A percentile compares a stretch with the other conserved stretches of the same genome.
phyloP scores from a whole-genome alignment of 2,797 vertebrate species.

The Danio kyathit region DNA sequence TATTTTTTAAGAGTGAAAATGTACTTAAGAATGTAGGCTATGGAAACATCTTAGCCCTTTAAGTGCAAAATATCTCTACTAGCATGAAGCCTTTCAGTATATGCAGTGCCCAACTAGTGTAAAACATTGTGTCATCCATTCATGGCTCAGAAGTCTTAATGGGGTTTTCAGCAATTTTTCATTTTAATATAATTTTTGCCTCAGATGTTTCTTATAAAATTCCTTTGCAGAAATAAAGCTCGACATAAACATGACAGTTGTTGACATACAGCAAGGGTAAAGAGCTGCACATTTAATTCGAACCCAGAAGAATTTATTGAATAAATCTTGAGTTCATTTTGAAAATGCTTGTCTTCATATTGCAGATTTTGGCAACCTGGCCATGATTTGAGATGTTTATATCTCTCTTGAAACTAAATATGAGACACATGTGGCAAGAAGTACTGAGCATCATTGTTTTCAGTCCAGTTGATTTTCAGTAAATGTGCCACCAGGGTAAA shows the following conservation, averaged over 20 bases:
- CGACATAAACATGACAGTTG: neutral
- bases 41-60: neutral
- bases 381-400: neutral
- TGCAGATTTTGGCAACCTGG: neutral
- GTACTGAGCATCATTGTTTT: neutral
- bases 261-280: neutral
- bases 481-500: neutral
- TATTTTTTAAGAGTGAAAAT: no score
- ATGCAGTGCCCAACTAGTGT: constrained; percentile 1
- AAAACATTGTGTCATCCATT: neutral
- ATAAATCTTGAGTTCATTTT: constrained; percentile 1
- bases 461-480: neutral
- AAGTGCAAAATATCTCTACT: neutral
- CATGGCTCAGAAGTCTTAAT: constrained; percentile 7
- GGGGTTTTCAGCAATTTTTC: constrained; percentile 3
- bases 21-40: no score
- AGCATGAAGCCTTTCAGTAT: neutral
- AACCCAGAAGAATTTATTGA: neutral
- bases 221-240: constrained; percentile 11
- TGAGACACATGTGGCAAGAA: neutral
- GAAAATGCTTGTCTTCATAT: neutral
- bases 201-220: constrained; percentile 21
- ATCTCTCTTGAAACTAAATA: constrained; percentile 2
- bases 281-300: neutral
- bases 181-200: constrained; percentile 2